These are phyloP conservation scores for Sycophila sp. DNA, from an alignment of 1,140 invertebrate genomes.

Conservation along the genomic window DNA sequence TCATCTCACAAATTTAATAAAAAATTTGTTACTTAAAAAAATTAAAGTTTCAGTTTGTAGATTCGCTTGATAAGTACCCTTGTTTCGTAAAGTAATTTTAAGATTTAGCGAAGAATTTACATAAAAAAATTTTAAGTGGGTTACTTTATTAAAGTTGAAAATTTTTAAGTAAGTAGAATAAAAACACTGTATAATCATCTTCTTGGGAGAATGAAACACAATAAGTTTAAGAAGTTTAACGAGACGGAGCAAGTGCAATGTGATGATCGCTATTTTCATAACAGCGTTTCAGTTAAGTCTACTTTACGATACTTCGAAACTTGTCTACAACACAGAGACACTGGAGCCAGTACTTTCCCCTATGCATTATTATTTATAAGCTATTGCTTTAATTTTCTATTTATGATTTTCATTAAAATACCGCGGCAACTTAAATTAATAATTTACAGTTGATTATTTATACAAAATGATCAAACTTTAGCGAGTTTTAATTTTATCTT, in stretches of 20 bases:
- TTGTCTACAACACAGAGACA: background rate
- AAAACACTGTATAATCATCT: slow-evolving; percentile 20
- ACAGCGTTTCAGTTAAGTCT: slow-evolving; percentile 20
- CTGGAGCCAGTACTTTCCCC: background rate
- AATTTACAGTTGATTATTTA: no score
- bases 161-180: background rate
- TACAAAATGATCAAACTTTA: background rate
- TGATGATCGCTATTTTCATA: slow-evolving; percentile 28
- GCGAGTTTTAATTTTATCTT: background rate
- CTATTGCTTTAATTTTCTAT: background rate
- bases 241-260: slow-evolving; percentile 6
- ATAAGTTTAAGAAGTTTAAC: slow-evolving; percentile 22
- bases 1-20: no score
- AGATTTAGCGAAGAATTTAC: slow-evolving; percentile 9
- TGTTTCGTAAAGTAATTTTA: background rate
- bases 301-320: slow-evolving; percentile 21
- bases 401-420: no score
- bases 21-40: background rate
- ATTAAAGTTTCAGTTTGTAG: background rate
- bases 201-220: background rate
- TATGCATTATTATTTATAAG: slow-evolving; percentile 10
- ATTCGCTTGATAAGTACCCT: no score
- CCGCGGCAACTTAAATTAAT: no score
- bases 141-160: slow-evolving; percentile 10
- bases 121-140: background rate